These are phyloP conservation scores for Lithobates pipiens DNA, from an alignment of 2,797 vertebrate species.

Conservation along the genomic window DNA sequence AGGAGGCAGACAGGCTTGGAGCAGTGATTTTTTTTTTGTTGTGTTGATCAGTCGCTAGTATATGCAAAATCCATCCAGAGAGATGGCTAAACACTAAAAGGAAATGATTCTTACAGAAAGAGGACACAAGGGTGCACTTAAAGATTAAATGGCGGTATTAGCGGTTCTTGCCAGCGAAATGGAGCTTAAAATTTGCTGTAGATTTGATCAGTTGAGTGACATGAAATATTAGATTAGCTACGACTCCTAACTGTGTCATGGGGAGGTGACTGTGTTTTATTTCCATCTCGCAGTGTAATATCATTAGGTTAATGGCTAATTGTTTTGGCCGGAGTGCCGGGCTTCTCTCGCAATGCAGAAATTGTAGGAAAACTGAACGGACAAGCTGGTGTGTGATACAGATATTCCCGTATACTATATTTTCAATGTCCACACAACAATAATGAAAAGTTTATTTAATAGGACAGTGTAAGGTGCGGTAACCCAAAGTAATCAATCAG, in stretches of 20 bases:
- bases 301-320: slow-evolving; percentile 17
- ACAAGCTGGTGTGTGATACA: too few relatives aligned
- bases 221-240: slow-evolving; percentile 1
- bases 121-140: slow-evolving; percentile 26
- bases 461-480: too few relatives aligned
- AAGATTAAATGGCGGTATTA: slow-evolving; percentile 25
- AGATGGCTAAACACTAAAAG: slow-evolving; percentile 17
- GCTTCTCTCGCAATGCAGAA: neutral
- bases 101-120: slow-evolving; percentile 34
- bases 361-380: neutral
- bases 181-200: slow-evolving; percentile 32
- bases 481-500: too few relatives aligned
- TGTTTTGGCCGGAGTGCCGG: neutral
- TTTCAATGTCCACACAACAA: too few relatives aligned
- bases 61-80: slow-evolving; percentile 17
- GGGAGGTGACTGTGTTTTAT: neutral
- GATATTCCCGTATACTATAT: too few relatives aligned
- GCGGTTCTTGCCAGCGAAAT: slow-evolving; percentile 33
- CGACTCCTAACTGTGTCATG: neutral
- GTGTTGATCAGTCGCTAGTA: slow-evolving; percentile 24
- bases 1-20: neutral
- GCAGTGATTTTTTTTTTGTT: neutral
- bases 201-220: neutral
- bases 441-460: too few relatives aligned
- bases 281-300: slow-evolving; percentile 3